These are phyloP conservation scores for Parauchenoglanis ngamensis DNA, from an alignment of 2,797 vertebrate genomes.

Conservation along the genomic window DNA sequence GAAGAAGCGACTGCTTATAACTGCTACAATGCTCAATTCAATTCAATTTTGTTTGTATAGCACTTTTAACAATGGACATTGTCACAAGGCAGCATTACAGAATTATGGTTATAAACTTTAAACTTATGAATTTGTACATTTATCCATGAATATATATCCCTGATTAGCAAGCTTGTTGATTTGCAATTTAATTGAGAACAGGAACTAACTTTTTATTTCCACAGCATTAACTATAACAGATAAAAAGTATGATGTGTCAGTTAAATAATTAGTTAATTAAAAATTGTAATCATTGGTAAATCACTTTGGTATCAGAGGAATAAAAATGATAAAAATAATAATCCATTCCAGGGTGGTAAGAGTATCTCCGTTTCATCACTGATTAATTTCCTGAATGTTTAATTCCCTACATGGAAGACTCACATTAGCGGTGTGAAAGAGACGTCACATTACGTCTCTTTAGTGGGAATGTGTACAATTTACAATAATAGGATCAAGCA, in stretches of 20 bases:
- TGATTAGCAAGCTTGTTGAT: too few relatives aligned
- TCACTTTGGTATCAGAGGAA: neutral
- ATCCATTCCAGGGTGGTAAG: neutral
- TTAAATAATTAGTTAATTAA: neutral
- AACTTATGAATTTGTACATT: too few relatives aligned
- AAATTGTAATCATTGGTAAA: neutral
- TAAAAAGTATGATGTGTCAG: neutral
- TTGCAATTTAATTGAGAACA: neutral
- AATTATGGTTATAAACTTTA: too few relatives aligned
- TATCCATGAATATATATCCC: too few relatives aligned
- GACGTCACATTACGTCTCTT: neutral
- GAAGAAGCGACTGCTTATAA: neutral
- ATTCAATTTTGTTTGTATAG: too few relatives aligned
- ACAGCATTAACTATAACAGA: neutral
- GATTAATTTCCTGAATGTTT: slow-evolving; percentile 9
- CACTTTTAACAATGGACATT: too few relatives aligned
- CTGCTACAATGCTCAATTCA: neutral
- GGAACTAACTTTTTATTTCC: neutral
- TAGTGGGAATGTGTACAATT: neutral
- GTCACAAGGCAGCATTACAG: too few relatives aligned
- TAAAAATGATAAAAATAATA: neutral
- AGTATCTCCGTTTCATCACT: neutral
- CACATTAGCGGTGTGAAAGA: neutral
- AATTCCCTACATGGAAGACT: neutral
- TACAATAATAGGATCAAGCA: neutral